A percentile compares a stretch with the other conserved stretches of the same genome.
phyloP scores from a whole-genome alignment of 2,797 vertebrate species.

The Carduelis carduelis region DNA sequence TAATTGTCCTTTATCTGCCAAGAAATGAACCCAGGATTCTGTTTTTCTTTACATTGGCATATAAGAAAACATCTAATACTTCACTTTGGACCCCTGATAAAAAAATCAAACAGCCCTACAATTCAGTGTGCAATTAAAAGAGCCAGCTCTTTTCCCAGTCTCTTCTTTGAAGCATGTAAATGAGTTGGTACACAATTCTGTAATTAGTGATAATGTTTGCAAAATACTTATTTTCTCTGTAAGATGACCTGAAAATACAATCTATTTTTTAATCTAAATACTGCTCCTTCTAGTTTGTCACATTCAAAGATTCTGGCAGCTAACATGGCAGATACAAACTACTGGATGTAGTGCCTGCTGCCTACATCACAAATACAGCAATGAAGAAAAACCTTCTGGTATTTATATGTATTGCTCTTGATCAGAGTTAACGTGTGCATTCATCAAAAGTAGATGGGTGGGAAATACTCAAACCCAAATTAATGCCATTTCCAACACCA shows the following conservation, averaged over 20 bases:
- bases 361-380: not conserved
- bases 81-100: not conserved
- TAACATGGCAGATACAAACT: rapidly evolving
- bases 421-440: not conserved
- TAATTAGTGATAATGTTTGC: not conserved
- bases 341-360: not conserved
- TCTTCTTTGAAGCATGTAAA: not conserved
- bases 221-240: not conserved
- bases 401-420: not conserved
- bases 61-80: not conserved
- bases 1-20: not conserved
- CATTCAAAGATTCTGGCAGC: not conserved
- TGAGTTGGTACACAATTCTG: not conserved
- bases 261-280: not conserved
- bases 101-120: not conserved
- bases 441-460: not conserved
- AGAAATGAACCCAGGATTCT: not conserved
- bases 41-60: not conserved
- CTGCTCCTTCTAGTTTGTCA: not conserved
- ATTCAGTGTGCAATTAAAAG: not conserved
- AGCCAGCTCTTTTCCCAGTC: not conserved
- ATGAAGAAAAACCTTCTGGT: not conserved
- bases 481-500: not conserved
- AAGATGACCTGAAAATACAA: not conserved
- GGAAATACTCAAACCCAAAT: not conserved